Evolutionary conservation across 2,888 invertebrate species (phyloP), one percentile per base, ranked within the genome.

Genomic region (Agrenia bidenticulata): DNA sequence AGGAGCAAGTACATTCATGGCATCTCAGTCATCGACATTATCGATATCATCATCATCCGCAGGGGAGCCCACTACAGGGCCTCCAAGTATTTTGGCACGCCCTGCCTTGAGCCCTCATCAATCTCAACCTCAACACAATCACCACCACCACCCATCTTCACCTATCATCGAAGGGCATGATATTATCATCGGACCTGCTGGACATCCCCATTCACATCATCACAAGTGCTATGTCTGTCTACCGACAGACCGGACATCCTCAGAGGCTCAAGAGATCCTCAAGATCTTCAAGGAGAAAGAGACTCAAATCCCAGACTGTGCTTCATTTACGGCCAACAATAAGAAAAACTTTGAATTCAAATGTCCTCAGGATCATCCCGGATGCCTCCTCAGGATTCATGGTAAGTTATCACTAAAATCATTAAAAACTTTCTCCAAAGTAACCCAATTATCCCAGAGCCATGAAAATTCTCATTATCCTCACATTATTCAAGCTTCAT

Each of bases 141-240:
- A 45, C 15, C 45, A 45, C 2, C n/a, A 15, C n/a, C 15, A 45
- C 45, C 45, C 15, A 5, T 45, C 19, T 4, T 32, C 32, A 11
- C n/a, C 45, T 5, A n/a, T 15, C 15, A 45, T 17, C 15, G 24
- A 51, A 7, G 23, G 24, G 15, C 23, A 23, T 4, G 51, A 15
- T 51, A n/a, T n/a, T n/a, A n/a, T n/a, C n/a, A n/a, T n/a, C n/a
- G 56, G 17, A 5, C 7, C 17, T 27, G 11, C 2, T 2, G n/a
- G 13, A 2, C 41, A 37, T 19, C 42, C 11, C 24, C 45, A 45
- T 21, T 11, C 9, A 11, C 56, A 37, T 26, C 59, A 61, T 17
- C 70, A 70, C 55, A 66, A 55, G 53, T 70, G 70, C 54, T 70
- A 70, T 39, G 67, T 70, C 4, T 70, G 70, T 39, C 66, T 70